Base-by-base conservation (phyloP, 2,113 vertebrate genomes). In the Pandion haliaetus region DNA sequence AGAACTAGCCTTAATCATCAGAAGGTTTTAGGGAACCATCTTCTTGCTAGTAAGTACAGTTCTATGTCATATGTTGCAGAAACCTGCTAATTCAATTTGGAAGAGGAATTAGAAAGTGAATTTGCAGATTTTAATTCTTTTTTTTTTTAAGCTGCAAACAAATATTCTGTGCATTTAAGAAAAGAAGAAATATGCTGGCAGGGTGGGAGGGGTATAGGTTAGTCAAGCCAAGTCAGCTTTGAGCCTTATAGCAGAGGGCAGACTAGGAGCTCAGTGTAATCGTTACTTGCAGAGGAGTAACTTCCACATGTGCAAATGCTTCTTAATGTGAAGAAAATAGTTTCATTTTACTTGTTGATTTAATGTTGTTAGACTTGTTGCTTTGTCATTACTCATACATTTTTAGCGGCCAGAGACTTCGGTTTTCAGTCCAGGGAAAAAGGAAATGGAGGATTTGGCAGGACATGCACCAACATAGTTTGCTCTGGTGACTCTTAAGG, bases 141-240 rank as follows among this genome's bases (percentile, higher is more conserved):
- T 61, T 29, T 36, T 18, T 28, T 70, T 32, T 32, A 13, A 79
- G 38, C 16, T 79, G 5, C 14, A 32, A 63, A 59, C 2, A 45
- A 47, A 10, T 18, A 38, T 2, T 8, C 50, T 16, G 24, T 63
- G 5, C 40, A 78, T 81, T 49, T 88, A 45, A 80, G 66, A 65
- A 44, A 31, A 50, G 34, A 50, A 26, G 29, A 2, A 42, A 15
- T 9, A 5, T 40, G 5, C 20, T 67, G 18, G 18, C 14, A 14
- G 17, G 4, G 2, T 10, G 16, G 1, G 5, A 6, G 7, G 8
- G 17, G 1, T 47, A 1, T 34, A n/a, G 4, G 4, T 65, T 44
- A 8, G 17, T 71, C 14, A 47, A 54, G 19, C 23, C 23, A 15
- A 44, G 38, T 31, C 28, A 54, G 8, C 62, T 90, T 11, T 59